These are phyloP conservation scores for Dimorphilus gyrociliatus DNA, from an alignment of 2,888 invertebrate genomes.

Conservation along the genomic window DNA sequence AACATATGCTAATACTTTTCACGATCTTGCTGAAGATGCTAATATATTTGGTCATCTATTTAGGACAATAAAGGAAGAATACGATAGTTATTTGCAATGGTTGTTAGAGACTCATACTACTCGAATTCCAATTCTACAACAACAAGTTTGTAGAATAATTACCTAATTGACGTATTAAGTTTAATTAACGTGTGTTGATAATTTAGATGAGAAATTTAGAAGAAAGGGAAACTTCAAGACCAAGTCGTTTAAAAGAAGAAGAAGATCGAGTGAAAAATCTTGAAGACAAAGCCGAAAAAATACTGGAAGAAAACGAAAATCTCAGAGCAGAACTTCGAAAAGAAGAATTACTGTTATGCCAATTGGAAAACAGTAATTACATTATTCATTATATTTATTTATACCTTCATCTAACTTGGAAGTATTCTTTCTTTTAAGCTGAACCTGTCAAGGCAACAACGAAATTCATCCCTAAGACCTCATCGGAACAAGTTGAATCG, in stretches of 20 bases:
- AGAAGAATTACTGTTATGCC: background rate
- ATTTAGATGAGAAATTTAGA: conserved; percentile 27
- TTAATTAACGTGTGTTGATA: too few relatives aligned
- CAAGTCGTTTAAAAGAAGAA: conserved; percentile 17
- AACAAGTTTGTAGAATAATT: too few relatives aligned
- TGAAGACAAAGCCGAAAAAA: conserved; percentile 18
- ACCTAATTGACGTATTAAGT: too few relatives aligned
- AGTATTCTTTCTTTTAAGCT: too few relatives aligned
- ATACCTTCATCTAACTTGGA: too few relatives aligned
- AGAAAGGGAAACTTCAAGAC: conserved; percentile 18
- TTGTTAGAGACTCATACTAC: conserved; percentile 24
- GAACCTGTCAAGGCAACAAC: too few relatives aligned
- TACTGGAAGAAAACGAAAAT: conserved; percentile 20
- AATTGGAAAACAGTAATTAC: too few relatives aligned
- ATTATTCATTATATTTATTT: too few relatives aligned
- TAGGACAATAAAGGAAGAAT: conserved; percentile 28
- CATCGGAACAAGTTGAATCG: conserved; percentile 25
- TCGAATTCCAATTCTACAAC: conserved; percentile 20
- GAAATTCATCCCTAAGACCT: too few relatives aligned
- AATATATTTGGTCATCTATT: conserved; percentile 27
- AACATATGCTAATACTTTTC: conserved; percentile 25
- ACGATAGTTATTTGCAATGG: conserved; percentile 28
- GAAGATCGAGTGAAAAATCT: conserved; percentile 14
- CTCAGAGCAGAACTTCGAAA: too few relatives aligned
- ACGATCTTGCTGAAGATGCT: conserved; percentile 25